Conservation (phyloP, 2,797 vertebrate species). For the Etheostoma perlongum region DNA sequence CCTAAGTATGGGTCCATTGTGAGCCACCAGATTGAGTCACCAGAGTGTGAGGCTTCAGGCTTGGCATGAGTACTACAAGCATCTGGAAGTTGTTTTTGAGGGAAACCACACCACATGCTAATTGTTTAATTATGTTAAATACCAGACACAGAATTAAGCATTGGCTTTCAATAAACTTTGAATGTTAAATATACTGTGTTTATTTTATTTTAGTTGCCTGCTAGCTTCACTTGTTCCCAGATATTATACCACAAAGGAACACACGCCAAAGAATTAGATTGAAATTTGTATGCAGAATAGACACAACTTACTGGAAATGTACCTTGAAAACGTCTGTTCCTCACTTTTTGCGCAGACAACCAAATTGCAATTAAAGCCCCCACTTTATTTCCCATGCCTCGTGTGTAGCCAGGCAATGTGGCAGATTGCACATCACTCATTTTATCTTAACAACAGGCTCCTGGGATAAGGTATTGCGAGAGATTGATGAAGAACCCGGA, state of each 20-base stretch:
- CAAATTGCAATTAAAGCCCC: constrained; percentile 65
- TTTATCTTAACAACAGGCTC: constrained; percentile 73
- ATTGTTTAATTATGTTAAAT: constrained; percentile 32
- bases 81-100: constrained; percentile 24
- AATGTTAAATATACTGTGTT: background rate
- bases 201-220: constrained; percentile 9
- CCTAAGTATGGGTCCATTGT: constrained; percentile 15
- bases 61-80: constrained; percentile 22
- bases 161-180: background rate
- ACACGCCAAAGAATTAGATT: background rate
- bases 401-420: constrained; percentile 56
- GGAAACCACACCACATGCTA: constrained; percentile 5
- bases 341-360: constrained; percentile 45
- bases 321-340: constrained; percentile 46
- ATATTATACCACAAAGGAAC: constrained; percentile 9
- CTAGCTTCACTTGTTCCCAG: constrained; percentile 7
- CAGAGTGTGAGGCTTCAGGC: constrained; percentile 11
- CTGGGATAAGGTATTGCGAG: constrained; percentile 65
- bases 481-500: constrained; percentile 72
- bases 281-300: constrained; percentile 47
- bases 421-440: constrained; percentile 73
- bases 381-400: constrained; percentile 62
- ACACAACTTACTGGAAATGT: constrained; percentile 44
- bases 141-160: background rate
- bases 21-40: constrained; percentile 35